Base-by-base conservation (phyloP, 2,113 vertebrate genomes). In the Xiphorhynchus elegans region DNA sequence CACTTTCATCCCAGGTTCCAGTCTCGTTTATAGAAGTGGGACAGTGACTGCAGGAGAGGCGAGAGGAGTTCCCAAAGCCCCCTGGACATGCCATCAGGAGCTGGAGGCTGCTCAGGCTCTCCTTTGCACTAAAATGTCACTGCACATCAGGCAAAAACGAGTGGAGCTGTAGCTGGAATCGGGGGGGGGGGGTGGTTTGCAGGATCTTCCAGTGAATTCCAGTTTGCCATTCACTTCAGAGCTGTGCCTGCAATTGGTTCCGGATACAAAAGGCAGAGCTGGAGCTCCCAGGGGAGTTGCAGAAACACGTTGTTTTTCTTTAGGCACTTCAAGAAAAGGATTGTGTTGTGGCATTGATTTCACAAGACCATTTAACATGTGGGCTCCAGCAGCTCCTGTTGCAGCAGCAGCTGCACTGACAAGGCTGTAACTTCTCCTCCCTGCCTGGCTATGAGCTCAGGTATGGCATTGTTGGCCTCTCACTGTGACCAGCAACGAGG, bases 311-410 rank as follows among this genome's bases (percentile, higher is more conserved):
- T 33, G 52, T 44, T 73, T 40, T 10, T 18, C 47, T 68, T 64
- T 8, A 55, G 28, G 47, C 21, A 33, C 17, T 17, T 40, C 66
- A 18, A n/a, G 56, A 79, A 40, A 11, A 46, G 33, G 39, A 50
- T 18, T 9, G 6, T 0, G 3, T 0, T 1, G 16, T 47, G 40
- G 49, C 37, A 44, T 7, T 0, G 0, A 16, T 19, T 44, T 19
- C 37, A 1, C 0, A 5, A 6, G 15, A 33, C 16, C 37, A 26
- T 25, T 11, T 5, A 15, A 29, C 0, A 3, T 0, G 13, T 1
- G 24, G 21, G 53, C 73, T n/a, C 39, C 72, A 73, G 63, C 67
- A 91, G 62, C 40, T 9, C 19, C 56, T 17, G 7, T 12, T 35
- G 37, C 40, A 66, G 56, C 50, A 42, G 18, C 6, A 39, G 12